Base-by-base conservation (phyloP, 2,888 invertebrate genomes). In the Lapara coniferarum region DNA sequence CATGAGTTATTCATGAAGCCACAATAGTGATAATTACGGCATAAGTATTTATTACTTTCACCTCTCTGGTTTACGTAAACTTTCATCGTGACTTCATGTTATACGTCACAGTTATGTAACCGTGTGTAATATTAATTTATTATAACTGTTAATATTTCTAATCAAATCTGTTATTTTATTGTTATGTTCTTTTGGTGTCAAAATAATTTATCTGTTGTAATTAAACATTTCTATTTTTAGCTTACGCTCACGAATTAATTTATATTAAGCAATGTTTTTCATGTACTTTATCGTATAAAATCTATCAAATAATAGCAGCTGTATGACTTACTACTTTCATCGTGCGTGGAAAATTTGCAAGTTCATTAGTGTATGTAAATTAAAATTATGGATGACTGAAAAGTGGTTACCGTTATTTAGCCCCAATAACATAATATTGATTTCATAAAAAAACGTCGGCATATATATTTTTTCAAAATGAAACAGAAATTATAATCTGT, bases 11-110 rank as follows among this genome's bases (percentile, higher is more conserved):
- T 89, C 89, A 90, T 84, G 83, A 85, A 78, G 75, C 78, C 75
- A 87, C 89, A 86, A 87, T 89, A 82, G 84, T 81, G 84, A 89
- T 88, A 87, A 89, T 89, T 87, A 89, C 84, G 72, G 79, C 84
- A 86, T 79, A 66, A 57, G 74, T 79, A 78, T 85, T 88, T 85
- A 88, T 85, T 87, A 79, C 91, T 91, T 89, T 90, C 90, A 86
- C 89, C 84, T 83, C 79, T 77, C 73, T 75, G 69, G 76, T 86
- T 88, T 85, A 86, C 85, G 88, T 85, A 84, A 88, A 88, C 88
- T 89, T 89, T 89, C 89, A 87, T 87, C 80, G 78, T 82, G 82
- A 85, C 80, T 84, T 78, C 79, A 80, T 71, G 72, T 59, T 67
- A 71, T 53, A 74, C 82, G 82, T 83, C 82, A 82, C 71, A 71